These are phyloP conservation scores for Micrasema longulum DNA, from an alignment of 1,140 invertebrate genomes.

Conservation along the genomic window DNA sequence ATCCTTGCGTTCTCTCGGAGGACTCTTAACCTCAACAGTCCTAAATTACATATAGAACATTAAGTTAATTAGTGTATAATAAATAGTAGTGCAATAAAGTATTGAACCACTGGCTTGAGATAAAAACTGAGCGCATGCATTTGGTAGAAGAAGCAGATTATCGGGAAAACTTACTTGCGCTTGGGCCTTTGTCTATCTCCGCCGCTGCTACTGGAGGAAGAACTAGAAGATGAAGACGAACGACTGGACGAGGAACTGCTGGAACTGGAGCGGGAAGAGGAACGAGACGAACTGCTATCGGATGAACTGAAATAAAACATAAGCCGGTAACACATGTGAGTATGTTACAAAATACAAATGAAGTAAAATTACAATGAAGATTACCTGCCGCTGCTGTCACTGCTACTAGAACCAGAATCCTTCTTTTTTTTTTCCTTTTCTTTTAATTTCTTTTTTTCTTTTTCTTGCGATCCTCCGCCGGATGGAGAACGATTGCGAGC, in stretches of 20 bases:
- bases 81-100: too few relatives aligned
- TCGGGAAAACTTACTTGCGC: slow-evolving; percentile 66
- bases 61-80: not conserved
- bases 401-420: slow-evolving; percentile 79
- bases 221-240: slow-evolving; percentile 71
- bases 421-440: slow-evolving; percentile 78
- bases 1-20: slow-evolving; percentile 65
- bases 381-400: slow-evolving; percentile 81
- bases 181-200: slow-evolving; percentile 71
- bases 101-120: too few relatives aligned
- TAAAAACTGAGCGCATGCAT: too few relatives aligned
- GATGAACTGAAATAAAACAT: slow-evolving; percentile 77
- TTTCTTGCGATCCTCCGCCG: slow-evolving; percentile 75
- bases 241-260: slow-evolving; percentile 77
- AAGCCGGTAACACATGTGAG: not conserved
- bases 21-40: slow-evolving; percentile 66
- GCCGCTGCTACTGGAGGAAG: slow-evolving; percentile 72
- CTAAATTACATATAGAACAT: slow-evolving; percentile 53
- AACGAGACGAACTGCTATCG: slow-evolving; percentile 80
- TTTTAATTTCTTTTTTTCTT: slow-evolving; percentile 75
- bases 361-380: not conserved
- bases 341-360: not conserved
- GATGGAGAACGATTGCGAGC: slow-evolving; percentile 74
- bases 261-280: slow-evolving; percentile 80
- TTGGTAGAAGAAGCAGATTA: not conserved